Conservation (phyloP, 1,140 invertebrate genomes). For the Oscheius sp. region DNA sequence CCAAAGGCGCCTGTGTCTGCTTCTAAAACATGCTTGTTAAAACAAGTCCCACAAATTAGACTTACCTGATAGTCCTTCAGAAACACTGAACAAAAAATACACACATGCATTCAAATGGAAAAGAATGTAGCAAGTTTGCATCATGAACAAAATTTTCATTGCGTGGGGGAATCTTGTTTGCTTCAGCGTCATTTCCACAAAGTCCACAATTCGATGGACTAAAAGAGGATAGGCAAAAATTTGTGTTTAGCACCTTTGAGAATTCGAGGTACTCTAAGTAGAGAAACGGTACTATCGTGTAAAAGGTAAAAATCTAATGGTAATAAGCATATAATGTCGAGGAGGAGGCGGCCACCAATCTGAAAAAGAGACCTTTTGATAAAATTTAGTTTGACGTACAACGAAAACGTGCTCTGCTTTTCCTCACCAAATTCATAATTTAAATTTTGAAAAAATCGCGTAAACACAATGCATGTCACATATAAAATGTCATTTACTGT, state of each 20-base stretch:
- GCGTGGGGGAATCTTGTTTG: constrained; percentile 32
- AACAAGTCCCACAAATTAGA: constrained; percentile 8
- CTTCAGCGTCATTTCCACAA: constrained; percentile 8
- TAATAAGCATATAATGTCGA: constrained; percentile 1
- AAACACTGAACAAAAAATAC: constrained; percentile 35
- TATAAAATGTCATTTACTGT: too few species aligned
- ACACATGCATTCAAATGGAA: constrained; percentile 42
- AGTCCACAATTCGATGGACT: constrained; percentile 28
- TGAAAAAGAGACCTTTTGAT: not conserved
- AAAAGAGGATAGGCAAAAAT: not conserved
- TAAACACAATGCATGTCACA: not conserved
- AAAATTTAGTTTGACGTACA: too few species aligned
- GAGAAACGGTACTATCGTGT: not conserved
- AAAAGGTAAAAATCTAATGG: constrained; percentile 13
- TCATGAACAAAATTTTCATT: constrained; percentile 32
- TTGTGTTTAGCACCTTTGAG: constrained; percentile 16
- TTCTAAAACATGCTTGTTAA: constrained; percentile 20
- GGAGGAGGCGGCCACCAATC: not conserved
- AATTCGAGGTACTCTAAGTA: constrained; percentile 10
- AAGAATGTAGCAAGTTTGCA: constrained; percentile 16
- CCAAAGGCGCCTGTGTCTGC: constrained; percentile 24
- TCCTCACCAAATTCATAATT: too few species aligned
- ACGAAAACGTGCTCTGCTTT: too few species aligned
- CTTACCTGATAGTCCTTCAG: constrained; percentile 26
- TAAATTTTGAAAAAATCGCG: not conserved